Percentiles rank a stretch among this genome's conserved stretches.
phyloP scores from a whole-genome alignment of 2,888 invertebrate genomes.

The Drosophila neotestacea region DNA sequence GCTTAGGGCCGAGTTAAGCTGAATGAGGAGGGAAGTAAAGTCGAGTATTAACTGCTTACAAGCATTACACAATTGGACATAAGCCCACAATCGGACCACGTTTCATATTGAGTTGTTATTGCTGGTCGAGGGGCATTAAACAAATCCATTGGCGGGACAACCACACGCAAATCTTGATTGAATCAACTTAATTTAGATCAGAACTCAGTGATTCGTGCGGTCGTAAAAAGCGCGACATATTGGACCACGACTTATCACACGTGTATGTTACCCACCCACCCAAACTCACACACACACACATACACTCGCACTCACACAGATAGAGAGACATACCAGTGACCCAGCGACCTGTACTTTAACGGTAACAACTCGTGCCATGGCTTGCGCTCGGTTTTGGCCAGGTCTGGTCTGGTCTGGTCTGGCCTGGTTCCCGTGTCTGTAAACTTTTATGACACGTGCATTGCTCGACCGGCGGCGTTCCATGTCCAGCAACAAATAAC shows the following conservation, averaged over 20 bases:
- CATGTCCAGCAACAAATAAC: slow-evolving; percentile 66
- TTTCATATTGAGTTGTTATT: slow-evolving; percentile 72
- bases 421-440: slow-evolving; percentile 60
- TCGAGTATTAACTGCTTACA: slow-evolving; percentile 59
- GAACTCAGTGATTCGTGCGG: slow-evolving; percentile 75
- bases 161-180: slow-evolving; percentile 77
- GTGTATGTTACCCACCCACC: slow-evolving; percentile 48
- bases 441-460: slow-evolving; percentile 79
- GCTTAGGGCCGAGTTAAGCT: slow-evolving; percentile 31
- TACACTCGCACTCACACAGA: background rate
- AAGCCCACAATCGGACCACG: slow-evolving; percentile 69
- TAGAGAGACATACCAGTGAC: slow-evolving; percentile 43
- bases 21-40: slow-evolving; percentile 22
- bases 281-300: background rate
- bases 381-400: slow-evolving; percentile 17
- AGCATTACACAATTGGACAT: slow-evolving; percentile 54
- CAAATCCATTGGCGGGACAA: slow-evolving; percentile 70
- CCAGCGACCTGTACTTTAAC: slow-evolving; percentile 57
- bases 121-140: slow-evolving; percentile 64
- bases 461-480: slow-evolving; percentile 43
- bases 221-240: slow-evolving; percentile 80
- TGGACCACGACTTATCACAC: slow-evolving; percentile 76
- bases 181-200: slow-evolving; percentile 79
- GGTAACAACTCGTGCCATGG: slow-evolving; percentile 60
- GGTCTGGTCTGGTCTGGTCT: background rate